These are phyloP conservation scores for Cyclophora punctaria DNA, from an alignment of 2,888 invertebrate species.

Conservation along the genomic window DNA sequence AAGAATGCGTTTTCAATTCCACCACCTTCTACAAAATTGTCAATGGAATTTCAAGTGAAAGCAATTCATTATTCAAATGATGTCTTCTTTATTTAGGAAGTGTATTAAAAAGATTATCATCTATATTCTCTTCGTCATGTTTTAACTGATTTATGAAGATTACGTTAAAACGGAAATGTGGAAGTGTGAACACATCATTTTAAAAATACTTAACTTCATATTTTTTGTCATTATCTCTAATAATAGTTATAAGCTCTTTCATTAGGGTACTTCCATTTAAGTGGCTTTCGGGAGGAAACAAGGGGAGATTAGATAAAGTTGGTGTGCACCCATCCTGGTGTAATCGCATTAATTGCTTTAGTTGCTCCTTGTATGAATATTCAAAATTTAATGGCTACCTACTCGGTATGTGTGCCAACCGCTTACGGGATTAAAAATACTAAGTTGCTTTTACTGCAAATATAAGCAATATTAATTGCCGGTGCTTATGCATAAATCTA, in stretches of 20 bases:
- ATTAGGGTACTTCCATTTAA: conserved; percentile 35
- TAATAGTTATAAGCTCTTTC: conserved; percentile 32
- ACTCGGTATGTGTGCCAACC: too few relatives aligned
- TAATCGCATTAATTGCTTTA: conserved; percentile 39
- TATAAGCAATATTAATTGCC: too few relatives aligned
- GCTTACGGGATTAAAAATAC: too few relatives aligned
- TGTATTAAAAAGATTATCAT: too few relatives aligned
- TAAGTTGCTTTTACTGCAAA: too few relatives aligned
- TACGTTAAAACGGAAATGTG: neutral
- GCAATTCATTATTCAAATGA: too few relatives aligned
- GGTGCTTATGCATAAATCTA: too few relatives aligned
- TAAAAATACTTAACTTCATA: conserved; percentile 23
- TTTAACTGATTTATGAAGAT: neutral
- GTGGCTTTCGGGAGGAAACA: conserved; percentile 41
- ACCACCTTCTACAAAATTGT: too few relatives aligned
- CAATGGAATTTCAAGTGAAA: too few relatives aligned
- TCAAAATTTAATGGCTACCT: neutral
- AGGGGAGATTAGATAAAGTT: conserved; percentile 52
- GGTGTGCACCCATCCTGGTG: conserved; percentile 24
- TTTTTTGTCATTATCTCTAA: conserved; percentile 32
- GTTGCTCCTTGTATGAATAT: conserved; percentile 9
- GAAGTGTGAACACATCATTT: conserved; percentile 5
- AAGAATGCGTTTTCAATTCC: too few relatives aligned
- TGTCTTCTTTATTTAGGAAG: too few relatives aligned
- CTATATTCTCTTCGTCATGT: too few relatives aligned